A percentile compares a stretch with the other conserved stretches of the same genome.
Conservation (phyloP, 2,797 vertebrate genomes). For the Acropternis orthonyx region DNA sequence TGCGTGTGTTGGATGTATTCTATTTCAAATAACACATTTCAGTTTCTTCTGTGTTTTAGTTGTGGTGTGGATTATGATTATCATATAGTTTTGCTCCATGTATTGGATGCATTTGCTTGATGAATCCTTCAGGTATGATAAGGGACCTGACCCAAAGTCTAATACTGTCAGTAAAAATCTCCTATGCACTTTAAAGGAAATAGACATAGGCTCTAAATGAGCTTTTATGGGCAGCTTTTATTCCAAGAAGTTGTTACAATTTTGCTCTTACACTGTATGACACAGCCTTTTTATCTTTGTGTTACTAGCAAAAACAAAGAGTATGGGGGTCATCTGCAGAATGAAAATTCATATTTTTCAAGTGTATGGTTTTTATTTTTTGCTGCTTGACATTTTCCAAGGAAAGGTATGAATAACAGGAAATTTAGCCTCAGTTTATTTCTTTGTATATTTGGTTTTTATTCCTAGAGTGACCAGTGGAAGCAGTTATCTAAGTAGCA, state of each 20-base stretch:
- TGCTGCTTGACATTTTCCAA: not conserved
- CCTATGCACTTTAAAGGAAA: not conserved
- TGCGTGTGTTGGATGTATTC: not conserved
- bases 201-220: not conserved
- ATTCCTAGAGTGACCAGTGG: not conserved
- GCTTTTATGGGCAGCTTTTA: not conserved
- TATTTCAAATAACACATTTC: not conserved
- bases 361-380: not conserved
- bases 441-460: not conserved
- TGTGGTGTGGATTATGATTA: not conserved
- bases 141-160: not conserved
- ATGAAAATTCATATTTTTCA: not conserved
- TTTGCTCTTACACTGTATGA: accelerated
- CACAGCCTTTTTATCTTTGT: not conserved
- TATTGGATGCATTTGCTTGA: not conserved
- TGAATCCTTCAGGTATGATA: not conserved
- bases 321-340: not conserved
- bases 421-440: not conserved
- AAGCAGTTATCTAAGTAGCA: not conserved
- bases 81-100: not conserved
- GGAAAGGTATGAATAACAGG: not conserved
- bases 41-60: not conserved
- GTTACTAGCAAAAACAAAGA: not conserved
- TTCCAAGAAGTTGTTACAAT: not conserved
- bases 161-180: not conserved